Evolutionary conservation across 2,888 invertebrate species (phyloP), one percentile per base, ranked within the genome.

Genomic region (Antheraea assamensis): DNA sequence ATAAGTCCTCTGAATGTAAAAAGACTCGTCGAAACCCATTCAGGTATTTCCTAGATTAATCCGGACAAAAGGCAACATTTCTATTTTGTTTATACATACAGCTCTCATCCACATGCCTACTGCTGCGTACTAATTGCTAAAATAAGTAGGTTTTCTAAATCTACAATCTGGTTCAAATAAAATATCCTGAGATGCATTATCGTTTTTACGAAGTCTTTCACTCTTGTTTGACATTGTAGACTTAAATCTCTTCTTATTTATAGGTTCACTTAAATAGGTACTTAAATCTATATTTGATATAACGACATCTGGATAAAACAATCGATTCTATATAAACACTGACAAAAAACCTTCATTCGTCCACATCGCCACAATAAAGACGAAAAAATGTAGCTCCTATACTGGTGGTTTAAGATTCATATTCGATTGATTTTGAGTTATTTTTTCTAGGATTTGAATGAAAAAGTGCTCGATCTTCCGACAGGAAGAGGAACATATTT

Each of bases 401-500:
- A 24, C 0, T 71, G n/a, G 79, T 55, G 70, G 4, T 8, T 73
- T 81, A 88, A 81, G 78, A 84, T 78, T 75, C 55, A 79, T 19
- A 35, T 35, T 68, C 0, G 35, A 19, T n/a, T 35, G 68, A n/a
- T 13, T 35, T 47, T 27, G 55, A 55, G 68, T 35, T 13, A 42
- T 73, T 70, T 70, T 73, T 42, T 70, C 55, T 73, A 73, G 73
- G 30, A 70, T 73, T 55, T 72, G 55, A 42, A 27, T 70, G 70
- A 42, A 73, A 73, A 73, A 73, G 70, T 61, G 27, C 72, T 73
- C 31, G 87, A 86, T 89, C 91, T 93, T 93, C 93, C 93, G 89
- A 88, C 90, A 90, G 94, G 94, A 94, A 93, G 88, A 91, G 90
- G 91, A 92, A 92, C 93, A 89, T 92, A 93, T 93, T 92, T 93